Conservation (phyloP, 2,113 vertebrate species). For the Litocranius walleri region DNA sequence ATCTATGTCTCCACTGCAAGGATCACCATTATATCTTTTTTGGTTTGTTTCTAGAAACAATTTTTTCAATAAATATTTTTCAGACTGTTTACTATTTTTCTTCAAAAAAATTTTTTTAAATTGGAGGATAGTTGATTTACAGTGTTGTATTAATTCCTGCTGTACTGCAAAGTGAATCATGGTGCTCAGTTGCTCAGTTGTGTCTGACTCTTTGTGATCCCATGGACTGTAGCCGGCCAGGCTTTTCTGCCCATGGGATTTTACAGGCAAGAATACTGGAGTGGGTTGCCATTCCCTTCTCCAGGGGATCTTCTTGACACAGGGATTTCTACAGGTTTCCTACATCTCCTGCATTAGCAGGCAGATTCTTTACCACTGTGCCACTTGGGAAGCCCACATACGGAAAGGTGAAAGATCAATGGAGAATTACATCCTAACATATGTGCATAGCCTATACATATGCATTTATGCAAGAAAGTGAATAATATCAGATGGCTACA, state of each 20-base stretch:
- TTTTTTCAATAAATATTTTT: background rate
- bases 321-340: background rate
- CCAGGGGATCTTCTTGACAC: background rate
- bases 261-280: background rate
- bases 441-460: background rate
- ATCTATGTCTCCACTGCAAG: background rate
- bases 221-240: background rate
- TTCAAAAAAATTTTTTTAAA: rapidly evolving
- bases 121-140: background rate
- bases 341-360: background rate
- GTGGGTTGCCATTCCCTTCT: background rate
- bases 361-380: background rate
- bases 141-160: background rate
- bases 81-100: background rate
- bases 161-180: background rate
- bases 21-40: background rate
- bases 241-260: background rate
- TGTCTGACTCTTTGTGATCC: background rate
- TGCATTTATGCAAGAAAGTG: background rate
- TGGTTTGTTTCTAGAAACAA: background rate
- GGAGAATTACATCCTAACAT: background rate
- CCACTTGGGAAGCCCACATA: background rate
- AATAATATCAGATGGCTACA: background rate
- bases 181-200: background rate
- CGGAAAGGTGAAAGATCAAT: background rate